Percentiles rank a stretch among this genome's conserved stretches.
Conservation (phyloP, 2,888 invertebrate genomes). For the Scaptomyza polygonia region DNA sequence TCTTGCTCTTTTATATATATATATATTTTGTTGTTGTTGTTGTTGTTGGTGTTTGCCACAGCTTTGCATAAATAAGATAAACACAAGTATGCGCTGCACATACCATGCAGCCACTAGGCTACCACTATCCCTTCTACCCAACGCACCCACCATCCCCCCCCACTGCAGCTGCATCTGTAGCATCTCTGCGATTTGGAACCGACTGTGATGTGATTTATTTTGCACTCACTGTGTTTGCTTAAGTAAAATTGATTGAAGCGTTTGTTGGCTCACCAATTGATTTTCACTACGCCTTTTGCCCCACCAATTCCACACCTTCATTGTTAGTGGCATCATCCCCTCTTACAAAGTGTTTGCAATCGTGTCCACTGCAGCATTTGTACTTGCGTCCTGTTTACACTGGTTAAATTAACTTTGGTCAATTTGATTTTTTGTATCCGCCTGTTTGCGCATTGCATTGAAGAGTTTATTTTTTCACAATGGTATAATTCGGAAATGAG, state of each 20-base stretch:
- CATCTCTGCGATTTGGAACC: conserved; percentile 53
- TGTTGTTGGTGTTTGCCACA: conserved; percentile 61
- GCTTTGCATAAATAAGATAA: conserved; percentile 81
- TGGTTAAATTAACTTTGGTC: conserved; percentile 80
- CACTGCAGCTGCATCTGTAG: conserved; percentile 6
- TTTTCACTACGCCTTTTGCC: conserved; percentile 46
- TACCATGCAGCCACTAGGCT: conserved; percentile 11
- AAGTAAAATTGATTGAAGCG: conserved; percentile 81
- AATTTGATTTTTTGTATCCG: conserved; percentile 68
- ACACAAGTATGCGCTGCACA: conserved; percentile 66
- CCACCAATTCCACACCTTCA: conserved; percentile 3
- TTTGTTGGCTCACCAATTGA: conserved; percentile 77
- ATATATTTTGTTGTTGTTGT: conserved; percentile 16
- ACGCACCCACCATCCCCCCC: not conserved
- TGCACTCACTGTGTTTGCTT: conserved; percentile 79
- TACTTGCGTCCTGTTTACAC: conserved; percentile 61
- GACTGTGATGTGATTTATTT: conserved; percentile 75
- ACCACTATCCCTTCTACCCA: not conserved
- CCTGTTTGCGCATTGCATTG: conserved; percentile 49
- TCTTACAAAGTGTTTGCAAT: not conserved
- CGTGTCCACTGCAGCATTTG: conserved; percentile 44
- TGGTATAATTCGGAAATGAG: conserved; percentile 6
- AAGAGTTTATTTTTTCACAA: conserved; percentile 21
- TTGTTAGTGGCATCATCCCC: not conserved
- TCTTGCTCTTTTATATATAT: conserved; percentile 20